phyloP scores from a whole-genome alignment of 2,113 vertebrate genomes.

The Sakesphorus luctuosus region DNA sequence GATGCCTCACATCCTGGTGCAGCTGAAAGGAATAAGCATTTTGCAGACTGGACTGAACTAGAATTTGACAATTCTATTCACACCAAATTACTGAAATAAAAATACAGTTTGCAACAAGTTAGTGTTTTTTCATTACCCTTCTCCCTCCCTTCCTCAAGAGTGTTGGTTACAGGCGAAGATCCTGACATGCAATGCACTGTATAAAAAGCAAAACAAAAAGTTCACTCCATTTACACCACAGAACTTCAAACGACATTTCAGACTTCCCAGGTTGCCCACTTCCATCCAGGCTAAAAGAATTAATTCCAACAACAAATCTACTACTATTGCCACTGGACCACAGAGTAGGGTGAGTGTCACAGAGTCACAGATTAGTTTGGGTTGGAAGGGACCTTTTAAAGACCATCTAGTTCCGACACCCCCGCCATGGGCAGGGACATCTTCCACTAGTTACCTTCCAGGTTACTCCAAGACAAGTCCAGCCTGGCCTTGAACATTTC shows the following conservation, averaged over 20 bases:
- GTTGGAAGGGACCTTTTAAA: background rate
- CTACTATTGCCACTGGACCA: background rate
- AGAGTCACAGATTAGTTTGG: background rate
- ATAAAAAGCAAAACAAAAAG: background rate
- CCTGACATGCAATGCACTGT: background rate
- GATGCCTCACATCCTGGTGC: background rate
- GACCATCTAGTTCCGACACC: accelerated
- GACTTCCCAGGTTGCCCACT: background rate
- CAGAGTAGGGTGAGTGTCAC: background rate
- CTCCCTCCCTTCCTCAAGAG: background rate
- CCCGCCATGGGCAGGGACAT: background rate
- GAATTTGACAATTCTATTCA: background rate
- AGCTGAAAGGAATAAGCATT: background rate
- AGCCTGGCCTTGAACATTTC: accelerated
- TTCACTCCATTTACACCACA: background rate
- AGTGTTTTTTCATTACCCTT: background rate
- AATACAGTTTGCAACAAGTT: background rate
- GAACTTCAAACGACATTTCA: background rate
- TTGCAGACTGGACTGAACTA: background rate
- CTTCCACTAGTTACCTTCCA: background rate
- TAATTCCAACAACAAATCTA: background rate
- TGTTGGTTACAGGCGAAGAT: background rate
- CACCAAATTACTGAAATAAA: background rate
- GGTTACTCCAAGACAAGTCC: accelerated
- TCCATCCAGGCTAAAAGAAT: background rate